Conservation (phyloP, 2,797 vertebrate species). For the Malurus splendens region DNA sequence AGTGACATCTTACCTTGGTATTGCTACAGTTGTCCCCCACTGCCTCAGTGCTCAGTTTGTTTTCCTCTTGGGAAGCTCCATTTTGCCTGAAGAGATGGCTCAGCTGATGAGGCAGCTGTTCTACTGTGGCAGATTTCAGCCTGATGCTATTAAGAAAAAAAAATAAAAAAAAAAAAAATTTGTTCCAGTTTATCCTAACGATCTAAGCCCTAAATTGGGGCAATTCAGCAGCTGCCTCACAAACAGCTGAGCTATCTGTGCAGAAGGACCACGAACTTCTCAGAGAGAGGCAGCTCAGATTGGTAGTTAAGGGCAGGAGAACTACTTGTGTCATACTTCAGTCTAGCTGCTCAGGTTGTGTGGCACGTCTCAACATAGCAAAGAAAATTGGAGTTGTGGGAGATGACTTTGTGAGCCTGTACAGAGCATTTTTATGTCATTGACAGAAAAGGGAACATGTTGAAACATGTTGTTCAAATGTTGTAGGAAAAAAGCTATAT, state of each 20-base stretch:
- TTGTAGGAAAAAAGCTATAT: constrained; percentile 28
- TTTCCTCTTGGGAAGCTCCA: background rate
- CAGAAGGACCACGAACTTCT: background rate
- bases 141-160: background rate
- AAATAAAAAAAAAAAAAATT: background rate
- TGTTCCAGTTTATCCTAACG: constrained; percentile 9
- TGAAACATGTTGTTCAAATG: background rate
- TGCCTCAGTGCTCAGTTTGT: background rate
- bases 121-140: background rate
- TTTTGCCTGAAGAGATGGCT: background rate
- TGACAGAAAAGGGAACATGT: background rate
- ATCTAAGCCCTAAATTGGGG: background rate
- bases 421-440: background rate
- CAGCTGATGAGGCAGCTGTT: constrained; percentile 35
- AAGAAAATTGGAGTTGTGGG: background rate
- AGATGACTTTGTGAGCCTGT: background rate
- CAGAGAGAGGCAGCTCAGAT: background rate
- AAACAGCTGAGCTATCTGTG: constrained; percentile 15
- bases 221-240: constrained; percentile 10
- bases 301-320: background rate
- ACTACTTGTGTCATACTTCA: background rate
- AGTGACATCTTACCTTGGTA: background rate
- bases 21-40: fast-evolving
- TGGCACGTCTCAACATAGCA: background rate
- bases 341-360: fast-evolving